Conservation (phyloP, 1,140 invertebrate genomes). For the Prorops nasuta region DNA sequence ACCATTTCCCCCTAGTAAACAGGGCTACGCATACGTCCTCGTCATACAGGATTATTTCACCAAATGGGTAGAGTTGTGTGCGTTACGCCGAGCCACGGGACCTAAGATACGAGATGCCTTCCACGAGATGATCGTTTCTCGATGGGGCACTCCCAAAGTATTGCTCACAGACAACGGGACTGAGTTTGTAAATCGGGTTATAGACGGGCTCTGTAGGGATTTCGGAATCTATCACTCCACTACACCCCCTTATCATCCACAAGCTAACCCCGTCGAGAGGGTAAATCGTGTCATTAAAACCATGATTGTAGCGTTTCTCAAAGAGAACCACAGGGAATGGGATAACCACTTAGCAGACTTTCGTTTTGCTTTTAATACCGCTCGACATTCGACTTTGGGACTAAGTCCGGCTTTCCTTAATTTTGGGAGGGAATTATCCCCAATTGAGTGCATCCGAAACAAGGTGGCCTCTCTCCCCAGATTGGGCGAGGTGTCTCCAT, state of each 20-base stretch:
- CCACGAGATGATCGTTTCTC: not conserved
- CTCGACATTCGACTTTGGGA: not conserved
- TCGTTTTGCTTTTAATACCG: slow-evolving; percentile 24
- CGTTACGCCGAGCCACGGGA: slow-evolving; percentile 7
- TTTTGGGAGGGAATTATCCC: not conserved
- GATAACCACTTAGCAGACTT: slow-evolving; percentile 23
- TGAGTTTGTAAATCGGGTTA: not conserved
- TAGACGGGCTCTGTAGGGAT: not conserved
- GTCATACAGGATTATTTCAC: slow-evolving; percentile 39
- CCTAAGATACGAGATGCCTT: not conserved
- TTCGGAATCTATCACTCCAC: not conserved
- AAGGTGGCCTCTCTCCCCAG: too few relatives aligned
- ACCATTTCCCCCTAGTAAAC: slow-evolving; percentile 27
- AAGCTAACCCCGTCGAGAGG: slow-evolving; percentile 9
- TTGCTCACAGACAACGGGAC: slow-evolving; percentile 3
- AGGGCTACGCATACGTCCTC: slow-evolving; percentile 33
- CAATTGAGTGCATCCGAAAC: too few relatives aligned
- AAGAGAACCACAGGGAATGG: slow-evolving; percentile 23
- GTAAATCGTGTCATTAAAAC: slow-evolving; percentile 3
- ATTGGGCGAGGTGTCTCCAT: too few relatives aligned
- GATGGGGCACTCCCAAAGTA: not conserved
- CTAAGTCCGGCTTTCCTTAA: not conserved
- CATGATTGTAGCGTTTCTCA: not conserved
- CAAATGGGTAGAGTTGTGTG: slow-evolving; percentile 24
- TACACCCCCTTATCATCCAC: not conserved